Evolutionary conservation across 2,888 invertebrate genomes (phyloP), one percentile per base, ranked within the genome.

Genomic region (Mellilla xanthometata): DNA sequence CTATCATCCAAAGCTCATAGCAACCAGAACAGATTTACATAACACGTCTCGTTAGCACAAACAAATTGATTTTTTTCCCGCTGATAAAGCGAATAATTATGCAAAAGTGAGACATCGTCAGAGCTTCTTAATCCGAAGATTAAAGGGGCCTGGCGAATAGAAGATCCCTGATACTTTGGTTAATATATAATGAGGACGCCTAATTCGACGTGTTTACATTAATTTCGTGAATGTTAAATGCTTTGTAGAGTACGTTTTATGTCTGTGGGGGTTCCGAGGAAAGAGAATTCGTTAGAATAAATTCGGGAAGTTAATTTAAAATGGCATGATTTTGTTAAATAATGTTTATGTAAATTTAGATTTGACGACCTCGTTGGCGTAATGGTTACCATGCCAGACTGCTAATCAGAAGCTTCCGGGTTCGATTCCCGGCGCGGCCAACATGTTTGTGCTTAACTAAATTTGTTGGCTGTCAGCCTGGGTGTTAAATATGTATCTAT

Each of bases 101-200:
- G 79, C 80, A 77, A 78, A 82, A 78, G 70, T 76, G 72, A 76
- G 72, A 75, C 73, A 62, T 72, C 70, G 71, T 67, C 68, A 64
- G 68, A 69, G 67, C 66, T 70, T 65, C 78, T 76, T 85, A 84
- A 86, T 81, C 79, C 75, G 13, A 44, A 66, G 80, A 77, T 86
- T 80, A 81, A 68, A 66, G 76, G 80, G 81, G 79, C 60, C 66
- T 73, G 80, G 82, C 77, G 80, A 81, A 83, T 79, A 68, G 72
- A 76, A 70, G 70, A 62, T 76, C 82, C 76, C 78, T 34, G n/a
- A 33, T 48, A 46, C 46, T 65, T 76, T 67, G 81, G 83, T 86
- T 82, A 86, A 87, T 86, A 83, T 76, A 73, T 86, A 87, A 87
- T 85, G 82, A 82, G 74, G 69, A 68, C 68, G 65, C 72, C 78